Percentiles rank a stretch among this genome's conserved stretches.
phyloP scores from a whole-genome alignment of 1,140 invertebrate species.

The Lepidurus arcticus region DNA sequence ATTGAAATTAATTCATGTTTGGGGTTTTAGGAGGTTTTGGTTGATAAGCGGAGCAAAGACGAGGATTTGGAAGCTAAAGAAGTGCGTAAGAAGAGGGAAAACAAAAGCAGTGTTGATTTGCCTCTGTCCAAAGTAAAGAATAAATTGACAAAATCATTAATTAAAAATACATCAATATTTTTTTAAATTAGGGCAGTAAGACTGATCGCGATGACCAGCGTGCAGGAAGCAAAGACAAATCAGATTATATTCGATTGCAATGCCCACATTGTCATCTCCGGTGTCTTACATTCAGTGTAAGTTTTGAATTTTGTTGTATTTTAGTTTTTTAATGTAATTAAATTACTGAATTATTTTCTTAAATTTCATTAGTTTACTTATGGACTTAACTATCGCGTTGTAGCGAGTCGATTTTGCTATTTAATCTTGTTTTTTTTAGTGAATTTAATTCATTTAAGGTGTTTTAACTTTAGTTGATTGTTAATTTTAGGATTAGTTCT shows the following conservation, averaged over 20 bases:
- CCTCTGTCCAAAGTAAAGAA: background rate
- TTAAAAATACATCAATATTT: no score
- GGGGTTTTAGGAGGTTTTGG: no score
- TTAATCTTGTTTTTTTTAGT: no score
- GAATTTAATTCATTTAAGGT: no score
- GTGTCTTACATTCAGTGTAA: conserved; percentile 63
- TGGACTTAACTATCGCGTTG: no score
- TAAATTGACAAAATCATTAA: conserved; percentile 13
- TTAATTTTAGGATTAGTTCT: no score
- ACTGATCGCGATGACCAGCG: background rate
- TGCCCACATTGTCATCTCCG: conserved; percentile 68
- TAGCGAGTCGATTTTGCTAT: no score
- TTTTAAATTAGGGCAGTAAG: background rate
- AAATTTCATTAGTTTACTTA: background rate
- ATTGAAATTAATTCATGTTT: no score
- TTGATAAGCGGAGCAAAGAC: background rate
- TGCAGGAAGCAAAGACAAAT: conserved; percentile 15
- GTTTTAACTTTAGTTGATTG: no score
- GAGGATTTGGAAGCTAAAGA: background rate
- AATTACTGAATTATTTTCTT: background rate
- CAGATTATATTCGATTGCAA: conserved; percentile 57
- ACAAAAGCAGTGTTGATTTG: background rate
- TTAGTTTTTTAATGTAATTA: conserved; percentile 24
- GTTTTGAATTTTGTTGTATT: conserved; percentile 34
- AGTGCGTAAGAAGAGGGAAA: conserved; percentile 26